These are phyloP conservation scores for Vombatus ursinus DNA, from an alignment of 2,113 vertebrate species.

Conservation along the genomic window DNA sequence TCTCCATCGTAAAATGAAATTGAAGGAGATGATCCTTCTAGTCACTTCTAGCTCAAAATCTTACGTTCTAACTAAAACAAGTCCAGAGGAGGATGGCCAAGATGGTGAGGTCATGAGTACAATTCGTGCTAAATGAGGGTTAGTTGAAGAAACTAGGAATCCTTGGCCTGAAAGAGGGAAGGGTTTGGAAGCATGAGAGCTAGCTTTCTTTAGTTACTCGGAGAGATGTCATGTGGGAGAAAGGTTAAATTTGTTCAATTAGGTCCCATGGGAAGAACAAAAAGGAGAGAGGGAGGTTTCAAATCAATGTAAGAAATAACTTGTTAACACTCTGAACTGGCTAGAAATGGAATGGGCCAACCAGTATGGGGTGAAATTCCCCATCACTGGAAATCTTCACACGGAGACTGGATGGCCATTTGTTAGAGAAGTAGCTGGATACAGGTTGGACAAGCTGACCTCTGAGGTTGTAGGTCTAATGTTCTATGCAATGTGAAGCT, in stretches of 20 bases:
- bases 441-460: neutral
- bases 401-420: neutral
- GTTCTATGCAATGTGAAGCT: neutral
- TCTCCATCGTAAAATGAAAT: neutral
- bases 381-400: neutral
- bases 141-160: neutral
- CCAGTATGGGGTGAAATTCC: neutral
- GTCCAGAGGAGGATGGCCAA: neutral
- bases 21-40: neutral
- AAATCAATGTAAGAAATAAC: neutral
- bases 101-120: neutral
- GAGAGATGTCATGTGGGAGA: neutral
- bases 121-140: neutral
- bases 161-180: neutral
- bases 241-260: neutral
- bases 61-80: neutral
- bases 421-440: neutral
- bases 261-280: neutral
- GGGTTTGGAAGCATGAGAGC: neutral
- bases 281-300: neutral
- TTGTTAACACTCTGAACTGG: neutral
- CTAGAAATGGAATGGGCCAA: neutral
- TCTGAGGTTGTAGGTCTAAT: neutral
- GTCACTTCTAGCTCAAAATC: neutral
- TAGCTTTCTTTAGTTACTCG: neutral